Evolutionary conservation across 2,888 invertebrate species (phyloP), one percentile per base, ranked within the genome.

Genomic region (Agriotes lineatus): DNA sequence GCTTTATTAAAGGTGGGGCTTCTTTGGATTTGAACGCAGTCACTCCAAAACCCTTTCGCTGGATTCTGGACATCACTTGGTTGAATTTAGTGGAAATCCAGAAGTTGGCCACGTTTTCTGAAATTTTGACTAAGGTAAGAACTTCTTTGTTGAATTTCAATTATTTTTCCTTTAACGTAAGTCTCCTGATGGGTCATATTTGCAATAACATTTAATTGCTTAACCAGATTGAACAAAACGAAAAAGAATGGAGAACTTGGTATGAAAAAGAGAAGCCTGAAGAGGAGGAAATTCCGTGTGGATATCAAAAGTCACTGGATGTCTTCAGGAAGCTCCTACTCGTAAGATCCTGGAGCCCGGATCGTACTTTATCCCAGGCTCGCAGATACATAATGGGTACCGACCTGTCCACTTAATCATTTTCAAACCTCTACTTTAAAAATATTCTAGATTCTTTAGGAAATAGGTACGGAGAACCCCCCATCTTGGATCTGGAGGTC

Each of bases 11-110:
- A 86, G 97, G 97, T 33, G 97, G 97, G 0, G 97, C 97, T 7
- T 96, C 97, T 0, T 84, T 97, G 67, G 97, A 97, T 83, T 85
- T 97, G 60, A 96, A 97, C 83, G 96, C 96, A 1, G 97, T 97
- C 0, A 87, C 91, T 1, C 95, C 96, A 0, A 97, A 97, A 84
- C 97, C 97, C 0, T 96, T 96, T 79, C 90, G 90, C 76, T 98
- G 97, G 97, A 96, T 98, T 77, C 86, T 96, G 60, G 97, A 97
- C 79, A 95, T 97, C 72, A 96, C 97, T 0, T 98, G 97, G 97
- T 84, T 97, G 37, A 98, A 98, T 86, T 86, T 97, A 72, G 97
- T 97, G 0, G 96, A 96, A 84, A 94, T 98, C 16, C 95, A 93
- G 80, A 95, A 94, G 82, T 83, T 97, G 61, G 87, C 90, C 22